Conservation (phyloP, 53 echinoderm and acorn worm species). For the Henricia sp. region DNA sequence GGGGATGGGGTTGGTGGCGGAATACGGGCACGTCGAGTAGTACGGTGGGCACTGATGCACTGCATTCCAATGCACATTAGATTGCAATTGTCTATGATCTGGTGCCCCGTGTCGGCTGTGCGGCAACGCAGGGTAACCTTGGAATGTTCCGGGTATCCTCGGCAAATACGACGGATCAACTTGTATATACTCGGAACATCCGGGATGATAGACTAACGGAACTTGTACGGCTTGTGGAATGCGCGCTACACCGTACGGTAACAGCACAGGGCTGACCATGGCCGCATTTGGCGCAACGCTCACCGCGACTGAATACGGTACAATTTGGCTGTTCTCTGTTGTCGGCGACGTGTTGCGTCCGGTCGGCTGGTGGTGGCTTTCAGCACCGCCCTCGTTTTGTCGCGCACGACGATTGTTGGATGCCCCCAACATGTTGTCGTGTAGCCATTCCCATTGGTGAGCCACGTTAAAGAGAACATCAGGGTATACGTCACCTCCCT, state of each 20-base stretch:
- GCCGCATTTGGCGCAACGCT: slow-evolving; percentile 67
- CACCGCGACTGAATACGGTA: slow-evolving; percentile 59
- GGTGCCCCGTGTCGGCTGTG: slow-evolving; percentile 52
- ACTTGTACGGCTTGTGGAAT: slow-evolving; percentile 70
- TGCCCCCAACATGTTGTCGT: slow-evolving; percentile 71
- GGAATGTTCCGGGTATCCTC: slow-evolving; percentile 46
- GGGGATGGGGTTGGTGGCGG: slow-evolving; percentile 53
- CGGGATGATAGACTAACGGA: slow-evolving; percentile 73
- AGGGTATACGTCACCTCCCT: slow-evolving; percentile 96
- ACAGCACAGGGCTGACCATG: slow-evolving; percentile 59
- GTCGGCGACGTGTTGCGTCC: slow-evolving; percentile 55
- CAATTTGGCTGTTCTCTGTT: slow-evolving; percentile 66
- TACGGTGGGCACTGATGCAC: slow-evolving; percentile 78
- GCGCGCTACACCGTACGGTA: slow-evolving; percentile 71
- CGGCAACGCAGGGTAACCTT: slow-evolving; percentile 42
- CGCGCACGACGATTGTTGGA: slow-evolving; percentile 44
- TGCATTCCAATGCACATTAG: slow-evolving; percentile 82
- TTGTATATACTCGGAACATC: slow-evolving; percentile 81
- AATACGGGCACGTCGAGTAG: slow-evolving; percentile 76
- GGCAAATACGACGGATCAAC: slow-evolving; percentile 76
- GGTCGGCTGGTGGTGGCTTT: slow-evolving; percentile 35
- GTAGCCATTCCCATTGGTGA: slow-evolving; percentile 97
- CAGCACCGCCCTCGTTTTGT: slow-evolving; percentile 33
- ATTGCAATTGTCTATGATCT: slow-evolving; percentile 72
- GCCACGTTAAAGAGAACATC: slow-evolving; percentile 98